Evolutionary conservation across 2,888 invertebrate genomes (phyloP), one percentile per base, ranked within the genome.

Genomic region (Drosophila pseudotalamancana): DNA sequence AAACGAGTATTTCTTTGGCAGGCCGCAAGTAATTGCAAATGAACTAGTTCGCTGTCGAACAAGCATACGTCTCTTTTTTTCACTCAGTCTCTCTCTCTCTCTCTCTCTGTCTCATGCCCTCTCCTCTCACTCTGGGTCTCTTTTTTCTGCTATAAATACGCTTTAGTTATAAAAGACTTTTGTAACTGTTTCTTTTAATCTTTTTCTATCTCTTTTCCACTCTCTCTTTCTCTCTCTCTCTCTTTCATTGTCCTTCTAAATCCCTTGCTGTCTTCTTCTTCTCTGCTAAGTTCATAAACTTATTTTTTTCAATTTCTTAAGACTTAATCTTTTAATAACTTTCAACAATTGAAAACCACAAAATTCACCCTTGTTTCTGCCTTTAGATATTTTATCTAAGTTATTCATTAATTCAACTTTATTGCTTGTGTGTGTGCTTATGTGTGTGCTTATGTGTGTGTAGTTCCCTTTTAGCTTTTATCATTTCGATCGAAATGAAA

Each of bases 401-500:
- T 34, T 43, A 57, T 69, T 62, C 65, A 59, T 66, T 61, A 61
- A 50, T 9, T 18, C n/a, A 64, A 51, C 34, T 50, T 39, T 16
- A n/a, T 23, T 6, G 12, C 37, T 14, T 37, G 29, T 34, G 27
- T 16, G 29, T 27, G 45, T 34, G 27, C 50, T n/a, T 50, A 21
- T 35, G 37, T 37, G 40, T n/a, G 39, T 27, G 32, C 16, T 23
- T 43, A 25, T 32, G 32, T 8, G 34, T 25, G 11, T 34, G 21
- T 29, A n/a, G 21, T 42, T 45, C 27, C 23, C 27, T 34, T 43
- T 55, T 63, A 49, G 29, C 71, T 73, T 62, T 77, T 73, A 77
- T 77, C 71, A 65, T 56, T 77, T 71, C 55, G 53, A 77, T 73
- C 71, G 61, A 68, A 71, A 73, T 73, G 62, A 67, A 68, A 61